These are phyloP conservation scores for Petaurus breviceps DNA, from an alignment of 2,113 vertebrate genomes.

Conservation along the genomic window DNA sequence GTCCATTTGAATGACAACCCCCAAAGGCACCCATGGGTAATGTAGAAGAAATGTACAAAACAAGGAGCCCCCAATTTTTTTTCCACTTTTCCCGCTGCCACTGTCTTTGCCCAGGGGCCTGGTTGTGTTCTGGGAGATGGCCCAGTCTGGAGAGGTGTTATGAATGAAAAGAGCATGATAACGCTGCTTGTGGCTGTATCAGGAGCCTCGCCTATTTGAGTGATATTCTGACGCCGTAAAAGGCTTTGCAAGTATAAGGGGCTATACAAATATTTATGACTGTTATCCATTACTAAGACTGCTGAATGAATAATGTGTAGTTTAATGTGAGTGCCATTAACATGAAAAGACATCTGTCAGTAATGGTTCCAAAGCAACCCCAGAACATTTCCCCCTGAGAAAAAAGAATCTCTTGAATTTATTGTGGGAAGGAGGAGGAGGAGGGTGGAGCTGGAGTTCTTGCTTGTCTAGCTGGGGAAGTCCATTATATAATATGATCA, in stretches of 20 bases:
- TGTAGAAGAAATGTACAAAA: neutral
- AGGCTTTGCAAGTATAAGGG: neutral
- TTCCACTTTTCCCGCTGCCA: neutral
- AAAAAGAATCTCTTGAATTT: neutral
- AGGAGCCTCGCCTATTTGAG: neutral
- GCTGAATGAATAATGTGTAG: no score
- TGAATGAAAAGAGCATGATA: neutral
- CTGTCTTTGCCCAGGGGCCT: neutral
- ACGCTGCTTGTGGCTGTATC: neutral
- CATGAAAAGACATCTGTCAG: slow-evolving; percentile 39
- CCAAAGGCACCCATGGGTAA: neutral
- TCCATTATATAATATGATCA: slow-evolving; percentile 71
- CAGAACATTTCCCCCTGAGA: slow-evolving; percentile 28
- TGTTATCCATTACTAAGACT: neutral
- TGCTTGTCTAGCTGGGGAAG: slow-evolving; percentile 59
- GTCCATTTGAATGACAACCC: neutral
- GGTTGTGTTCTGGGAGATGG: neutral
- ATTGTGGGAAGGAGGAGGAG: neutral
- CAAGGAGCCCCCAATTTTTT: neutral
- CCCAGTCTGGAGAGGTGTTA: neutral
- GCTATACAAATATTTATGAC: neutral
- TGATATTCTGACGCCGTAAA: neutral
- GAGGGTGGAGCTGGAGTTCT: neutral
- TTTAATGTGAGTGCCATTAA: neutral
- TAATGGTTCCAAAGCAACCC: slow-evolving; percentile 44